These are phyloP conservation scores for Rallus crepitans DNA, from an alignment of 2,797 vertebrate genomes.

Conservation along the genomic window DNA sequence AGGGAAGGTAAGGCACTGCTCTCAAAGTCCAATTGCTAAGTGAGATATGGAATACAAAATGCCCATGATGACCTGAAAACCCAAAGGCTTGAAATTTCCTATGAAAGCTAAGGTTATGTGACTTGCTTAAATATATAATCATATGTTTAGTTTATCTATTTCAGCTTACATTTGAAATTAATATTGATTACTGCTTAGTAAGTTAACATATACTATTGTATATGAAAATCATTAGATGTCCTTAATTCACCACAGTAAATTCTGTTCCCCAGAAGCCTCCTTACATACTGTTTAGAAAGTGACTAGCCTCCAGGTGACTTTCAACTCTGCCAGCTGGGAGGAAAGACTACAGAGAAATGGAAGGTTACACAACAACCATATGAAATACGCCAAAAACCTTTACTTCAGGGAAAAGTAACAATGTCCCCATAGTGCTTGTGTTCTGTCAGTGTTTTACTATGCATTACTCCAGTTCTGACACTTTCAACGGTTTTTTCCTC, in stretches of 20 bases:
- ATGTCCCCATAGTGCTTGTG: fast-evolving
- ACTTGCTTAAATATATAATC: not conserved
- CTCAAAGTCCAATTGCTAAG: not conserved
- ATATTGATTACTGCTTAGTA: not conserved
- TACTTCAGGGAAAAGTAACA: not conserved
- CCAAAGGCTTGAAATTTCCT: not conserved
- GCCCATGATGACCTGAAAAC: not conserved
- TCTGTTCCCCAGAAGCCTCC: not conserved
- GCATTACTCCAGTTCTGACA: not conserved
- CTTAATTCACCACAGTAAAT: not conserved
- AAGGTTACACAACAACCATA: not conserved
- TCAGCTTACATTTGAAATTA: not conserved
- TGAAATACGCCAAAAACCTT: not conserved
- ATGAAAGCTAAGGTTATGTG: not conserved
- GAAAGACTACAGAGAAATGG: not conserved
- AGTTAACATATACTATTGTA: not conserved
- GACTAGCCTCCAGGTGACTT: not conserved
- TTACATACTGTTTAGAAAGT: not conserved
- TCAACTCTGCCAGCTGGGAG: not conserved
- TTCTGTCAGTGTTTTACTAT: not conserved
- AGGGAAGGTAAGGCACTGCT: not conserved
- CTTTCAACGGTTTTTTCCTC: not conserved
- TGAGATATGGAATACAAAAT: slow-evolving; percentile 39
- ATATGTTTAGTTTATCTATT: not conserved
- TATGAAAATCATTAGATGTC: not conserved